Conservation (phyloP, 2,797 vertebrate species). For the Galago senegalensis region DNA sequence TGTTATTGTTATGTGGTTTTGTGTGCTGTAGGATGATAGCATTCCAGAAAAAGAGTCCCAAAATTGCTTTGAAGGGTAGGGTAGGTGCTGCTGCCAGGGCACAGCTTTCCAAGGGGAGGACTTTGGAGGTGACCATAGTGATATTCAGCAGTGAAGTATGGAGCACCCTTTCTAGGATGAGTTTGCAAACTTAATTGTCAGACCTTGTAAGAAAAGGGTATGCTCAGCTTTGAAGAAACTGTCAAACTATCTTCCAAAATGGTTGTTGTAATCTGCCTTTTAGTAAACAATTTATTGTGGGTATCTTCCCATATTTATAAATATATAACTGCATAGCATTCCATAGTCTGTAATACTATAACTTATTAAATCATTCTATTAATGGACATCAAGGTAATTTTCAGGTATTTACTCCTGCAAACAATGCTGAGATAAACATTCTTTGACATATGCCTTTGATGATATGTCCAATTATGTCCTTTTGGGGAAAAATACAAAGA, state of each 20-base stretch:
- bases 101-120: too few species aligned
- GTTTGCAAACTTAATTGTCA: too few species aligned
- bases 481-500: background rate
- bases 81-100: too few species aligned
- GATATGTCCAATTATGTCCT: background rate
- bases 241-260: slow-evolving; percentile 5
- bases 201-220: background rate
- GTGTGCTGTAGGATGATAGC: too few species aligned
- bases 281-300: background rate
- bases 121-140: too few species aligned
- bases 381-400: background rate
- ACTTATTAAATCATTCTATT: background rate
- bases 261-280: background rate
- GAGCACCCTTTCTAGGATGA: too few species aligned
- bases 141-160: too few species aligned
- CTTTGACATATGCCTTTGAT: background rate
- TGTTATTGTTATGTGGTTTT: too few species aligned
- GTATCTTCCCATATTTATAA: background rate
- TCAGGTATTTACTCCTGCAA: background rate
- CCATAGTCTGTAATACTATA: background rate
- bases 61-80: too few species aligned
- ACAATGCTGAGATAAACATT: background rate
- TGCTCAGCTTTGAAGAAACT: slow-evolving; percentile 18
- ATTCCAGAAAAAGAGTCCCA: too few species aligned
- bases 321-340: slow-evolving; percentile 1